A percentile compares a stretch with the other conserved stretches of the same genome.
These are phyloP conservation scores for Piscicola geometra DNA, from an alignment of 2,888 invertebrate genomes.

Conservation along the genomic window DNA sequence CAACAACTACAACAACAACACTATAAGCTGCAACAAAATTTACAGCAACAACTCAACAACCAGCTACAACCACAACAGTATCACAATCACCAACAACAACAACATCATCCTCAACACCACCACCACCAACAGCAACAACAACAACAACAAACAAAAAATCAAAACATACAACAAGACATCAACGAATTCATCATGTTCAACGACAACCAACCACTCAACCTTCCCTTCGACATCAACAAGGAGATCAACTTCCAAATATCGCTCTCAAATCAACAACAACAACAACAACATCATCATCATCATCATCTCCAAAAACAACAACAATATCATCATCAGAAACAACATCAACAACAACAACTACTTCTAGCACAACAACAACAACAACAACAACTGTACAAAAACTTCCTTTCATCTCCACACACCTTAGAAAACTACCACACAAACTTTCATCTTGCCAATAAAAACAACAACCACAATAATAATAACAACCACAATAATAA, in stretches of 20 bases:
- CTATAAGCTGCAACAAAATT: neutral
- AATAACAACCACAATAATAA: neutral
- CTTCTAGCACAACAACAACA: neutral
- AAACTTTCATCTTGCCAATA: no score
- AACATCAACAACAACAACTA: constrained; percentile 1
- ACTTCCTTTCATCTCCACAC: neutral
- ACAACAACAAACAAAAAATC: neutral
- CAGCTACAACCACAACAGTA: constrained; percentile 3
- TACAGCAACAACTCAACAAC: no score
- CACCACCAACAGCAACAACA: neutral
- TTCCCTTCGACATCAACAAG: neutral
- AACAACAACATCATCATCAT: constrained; percentile 12
- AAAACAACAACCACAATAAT: constrained; percentile 15
- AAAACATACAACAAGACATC: neutral
- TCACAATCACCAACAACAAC: neutral
- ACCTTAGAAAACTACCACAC: no score
- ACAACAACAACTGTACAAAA: neutral
- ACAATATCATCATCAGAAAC: neutral
- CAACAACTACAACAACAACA: neutral
- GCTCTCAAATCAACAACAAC: neutral
- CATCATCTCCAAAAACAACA: neutral
- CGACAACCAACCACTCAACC: no score
- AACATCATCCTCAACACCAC: no score
- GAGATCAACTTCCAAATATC: constrained; percentile 12
- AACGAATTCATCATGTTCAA: neutral